A percentile compares a stretch with the other conserved stretches of the same genome.
Evolutionary conservation across 2,113 vertebrate species (phyloP).

Genomic region (Mionectes macconnelli): DNA sequence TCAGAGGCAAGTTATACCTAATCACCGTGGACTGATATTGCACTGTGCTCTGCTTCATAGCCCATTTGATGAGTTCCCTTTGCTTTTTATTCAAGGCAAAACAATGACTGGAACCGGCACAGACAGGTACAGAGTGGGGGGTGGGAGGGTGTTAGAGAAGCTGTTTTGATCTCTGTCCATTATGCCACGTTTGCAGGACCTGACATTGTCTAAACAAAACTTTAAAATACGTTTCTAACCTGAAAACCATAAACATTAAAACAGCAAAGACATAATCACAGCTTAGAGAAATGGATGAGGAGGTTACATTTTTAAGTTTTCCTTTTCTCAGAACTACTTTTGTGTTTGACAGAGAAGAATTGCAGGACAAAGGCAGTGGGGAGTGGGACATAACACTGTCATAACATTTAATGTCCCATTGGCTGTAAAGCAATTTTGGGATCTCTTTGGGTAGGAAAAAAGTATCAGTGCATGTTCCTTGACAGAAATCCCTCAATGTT

Average conservation of each 20-base stretch:
- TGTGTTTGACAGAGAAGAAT: background rate
- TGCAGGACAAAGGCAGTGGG: accelerated
- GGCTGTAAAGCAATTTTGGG: background rate
- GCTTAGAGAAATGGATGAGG: background rate
- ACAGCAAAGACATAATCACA: background rate
- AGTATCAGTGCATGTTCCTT: background rate
- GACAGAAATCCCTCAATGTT: background rate
- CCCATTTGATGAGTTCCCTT: background rate
- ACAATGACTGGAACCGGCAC: background rate
- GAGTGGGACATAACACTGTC: background rate
- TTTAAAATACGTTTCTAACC: background rate
- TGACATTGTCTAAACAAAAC: background rate
- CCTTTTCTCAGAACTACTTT: background rate
- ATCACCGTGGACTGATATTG: background rate
- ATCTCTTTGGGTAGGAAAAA: background rate
- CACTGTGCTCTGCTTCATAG: background rate
- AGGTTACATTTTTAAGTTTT: background rate
- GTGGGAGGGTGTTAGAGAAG: background rate
- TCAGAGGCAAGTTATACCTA: background rate
- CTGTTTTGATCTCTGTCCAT: background rate
- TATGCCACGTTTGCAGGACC: background rate
- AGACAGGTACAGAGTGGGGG: background rate
- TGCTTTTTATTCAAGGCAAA: background rate
- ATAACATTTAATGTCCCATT: background rate
- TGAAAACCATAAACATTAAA: background rate